Evolutionary conservation across 2,113 vertebrate species (phyloP), one percentile per base, ranked within the genome.

Genomic region (Oxygymnocypris stewartii): DNA sequence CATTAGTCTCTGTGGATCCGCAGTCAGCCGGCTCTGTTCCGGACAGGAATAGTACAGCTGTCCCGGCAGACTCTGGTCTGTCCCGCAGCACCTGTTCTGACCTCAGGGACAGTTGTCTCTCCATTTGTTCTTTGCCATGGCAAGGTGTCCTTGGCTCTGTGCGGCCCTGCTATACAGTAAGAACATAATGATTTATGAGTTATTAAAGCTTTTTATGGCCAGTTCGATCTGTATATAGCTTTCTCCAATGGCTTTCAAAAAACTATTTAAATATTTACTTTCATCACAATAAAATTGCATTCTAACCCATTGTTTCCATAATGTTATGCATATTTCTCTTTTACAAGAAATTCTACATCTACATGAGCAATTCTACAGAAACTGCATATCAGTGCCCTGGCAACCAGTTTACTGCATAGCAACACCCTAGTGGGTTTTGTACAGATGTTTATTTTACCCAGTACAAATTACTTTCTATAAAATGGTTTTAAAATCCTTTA

Each of bases 41-140:
- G 51, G 76, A 86, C 85, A 86, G 65, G 85, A 81, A 80, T 86
- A 80, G 69, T 51, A 47, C 89, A 91, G 89, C 90, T 88, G 85
- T 91, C 71, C 73, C 37, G 28, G 57, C 47, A 54, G 71, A 20
- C 69, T 85, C 63, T 25, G 83, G 25, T 35, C 47, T 54, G 75
- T 87, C 82, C 83, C 12, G 23, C 44, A 25, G 59, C 87, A 90
- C 89, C 89, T 90, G 89, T 87, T 90, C 28, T 54, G 77, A 40
- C 86, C 79, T 84, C 82, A 82, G 74, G 82, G 85, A 83, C 89
- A 90, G 87, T 87, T 90, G 87, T 47, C 86, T 77, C 63, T 78
- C 47, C 69, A 75, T 83, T 84, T 65, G 79, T 81, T 86, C 31
- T 47, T 42, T 54, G 47, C 40, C 16, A 47, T 37, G 85, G 73